Base-by-base conservation (phyloP, 23 tunicate genomes). In the Styela clava region DNA sequence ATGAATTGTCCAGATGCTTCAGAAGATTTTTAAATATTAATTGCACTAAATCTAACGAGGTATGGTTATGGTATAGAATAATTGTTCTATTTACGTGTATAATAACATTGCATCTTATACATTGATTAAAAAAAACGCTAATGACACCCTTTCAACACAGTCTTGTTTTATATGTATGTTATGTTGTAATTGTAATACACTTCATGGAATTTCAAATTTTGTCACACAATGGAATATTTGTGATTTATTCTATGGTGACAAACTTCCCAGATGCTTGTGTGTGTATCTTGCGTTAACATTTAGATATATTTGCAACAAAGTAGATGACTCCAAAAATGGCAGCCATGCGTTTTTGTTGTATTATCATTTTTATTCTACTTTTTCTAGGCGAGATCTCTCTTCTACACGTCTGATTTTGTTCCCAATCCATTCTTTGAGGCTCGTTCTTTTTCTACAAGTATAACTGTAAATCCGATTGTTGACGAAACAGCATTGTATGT, bases 1-100 rank as follows among this genome's bases (percentile, higher is more conserved):
- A 87, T 31, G 88, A 83, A 29, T 44, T 92, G 2, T 83, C 91
- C 12, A 71, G 97, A 79, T 92, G 97, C 51, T 67, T 84, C 33
- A 35, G 61, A 12, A 72, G 91, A 16, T 92, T 86, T 84, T 73
- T 92, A 20, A 92, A 92, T 74, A 30, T 78, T 31, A 82, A 83
- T 31, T 92, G 97, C 64, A 68, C 82, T 2, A 74, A 30, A 25
- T 61, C 97, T 0, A 56, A 32, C 2, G 78, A 69, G 83, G 86
- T 85, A 79, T 24, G 52, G 28, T 20, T n/a, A 21, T n/a, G n/a
- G n/a, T n/a, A n/a, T n/a, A n/a, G n/a, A n/a, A n/a, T n/a, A n/a
- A n/a, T 22, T 19, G 28, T 23, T 19, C 27, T 24, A 24, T 24
- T 24, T 26, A 22, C 19, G 21, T 69, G 31, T 69, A 24, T 0